Evolutionary conservation across 2,113 vertebrate species (phyloP).

Genomic region (Phrynosoma platyrhinos): DNA sequence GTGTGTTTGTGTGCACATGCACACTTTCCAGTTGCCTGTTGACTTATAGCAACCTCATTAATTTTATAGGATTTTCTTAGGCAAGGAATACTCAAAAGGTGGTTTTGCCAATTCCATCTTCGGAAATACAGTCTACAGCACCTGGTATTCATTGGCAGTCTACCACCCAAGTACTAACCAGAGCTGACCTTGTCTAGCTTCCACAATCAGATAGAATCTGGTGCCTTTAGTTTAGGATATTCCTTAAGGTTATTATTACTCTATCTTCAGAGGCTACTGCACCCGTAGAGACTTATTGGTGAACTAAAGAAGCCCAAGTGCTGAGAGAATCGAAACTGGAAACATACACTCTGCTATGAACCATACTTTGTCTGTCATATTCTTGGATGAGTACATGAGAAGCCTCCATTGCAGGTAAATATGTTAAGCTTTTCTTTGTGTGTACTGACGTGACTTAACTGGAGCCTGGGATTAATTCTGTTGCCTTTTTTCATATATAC

Average conservation of each 20-base stretch:
- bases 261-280: not conserved
- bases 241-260: not conserved
- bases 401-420: not conserved
- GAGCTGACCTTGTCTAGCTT: no score
- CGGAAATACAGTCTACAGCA: no score
- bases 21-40: no score
- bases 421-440: not conserved
- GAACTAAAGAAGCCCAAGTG: not conserved
- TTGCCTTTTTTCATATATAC: not conserved
- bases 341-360: not conserved
- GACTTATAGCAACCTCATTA: no score
- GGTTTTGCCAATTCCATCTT: no score
- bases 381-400: not conserved
- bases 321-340: not conserved
- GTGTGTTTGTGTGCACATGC: no score
- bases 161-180: no score
- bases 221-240: no score
- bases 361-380: not conserved
- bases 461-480: not conserved
- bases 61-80: no score
- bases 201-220: no score
- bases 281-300: not conserved
- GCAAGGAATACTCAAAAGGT: no score
- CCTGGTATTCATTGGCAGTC: no score
- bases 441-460: not conserved